Percentiles rank a stretch among this genome's conserved stretches.
Conservation (phyloP, 2,888 invertebrate genomes). For the Campopleginae sp. region DNA sequence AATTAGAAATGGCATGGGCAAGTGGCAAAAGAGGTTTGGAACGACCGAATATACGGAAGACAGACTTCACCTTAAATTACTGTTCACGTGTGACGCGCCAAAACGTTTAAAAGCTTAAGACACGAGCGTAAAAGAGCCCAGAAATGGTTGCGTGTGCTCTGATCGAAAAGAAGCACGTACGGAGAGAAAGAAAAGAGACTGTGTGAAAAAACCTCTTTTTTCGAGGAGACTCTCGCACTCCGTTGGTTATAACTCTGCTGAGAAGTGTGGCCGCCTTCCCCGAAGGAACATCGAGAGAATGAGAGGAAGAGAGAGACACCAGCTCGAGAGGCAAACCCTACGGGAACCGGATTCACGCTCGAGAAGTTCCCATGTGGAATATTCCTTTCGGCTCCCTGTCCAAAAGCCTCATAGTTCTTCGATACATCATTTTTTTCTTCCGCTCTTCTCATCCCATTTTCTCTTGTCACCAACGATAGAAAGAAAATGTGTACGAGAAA, state of each 20-base stretch:
- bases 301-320: conserved; percentile 17
- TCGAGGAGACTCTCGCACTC: conserved; percentile 57
- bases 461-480: conserved; percentile 35
- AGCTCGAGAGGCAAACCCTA: conserved; percentile 38
- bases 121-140: conserved; percentile 25
- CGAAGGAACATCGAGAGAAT: conserved; percentile 60
- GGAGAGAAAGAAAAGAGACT: conserved; percentile 44
- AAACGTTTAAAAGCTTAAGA: conserved; percentile 78
- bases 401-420: conserved; percentile 65
- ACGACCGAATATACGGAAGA: not conserved
- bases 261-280: conserved; percentile 74
- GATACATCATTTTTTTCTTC: conserved; percentile 64
- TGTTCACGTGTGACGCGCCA: conserved; percentile 74
- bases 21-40: conserved; percentile 48
- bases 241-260: conserved; percentile 77
- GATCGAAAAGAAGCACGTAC: conserved; percentile 64
- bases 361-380: conserved; percentile 59
- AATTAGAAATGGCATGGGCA: conserved; percentile 68
- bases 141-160: conserved; percentile 49
- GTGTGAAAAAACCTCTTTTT: conserved; percentile 59
- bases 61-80: conserved; percentile 76
- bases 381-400: conserved; percentile 49
- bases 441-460: conserved; percentile 51
- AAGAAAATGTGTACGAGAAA: not conserved
- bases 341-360: conserved; percentile 50